Conservation (phyloP, 2,888 invertebrate genomes). For the Mayetiola destructor region DNA sequence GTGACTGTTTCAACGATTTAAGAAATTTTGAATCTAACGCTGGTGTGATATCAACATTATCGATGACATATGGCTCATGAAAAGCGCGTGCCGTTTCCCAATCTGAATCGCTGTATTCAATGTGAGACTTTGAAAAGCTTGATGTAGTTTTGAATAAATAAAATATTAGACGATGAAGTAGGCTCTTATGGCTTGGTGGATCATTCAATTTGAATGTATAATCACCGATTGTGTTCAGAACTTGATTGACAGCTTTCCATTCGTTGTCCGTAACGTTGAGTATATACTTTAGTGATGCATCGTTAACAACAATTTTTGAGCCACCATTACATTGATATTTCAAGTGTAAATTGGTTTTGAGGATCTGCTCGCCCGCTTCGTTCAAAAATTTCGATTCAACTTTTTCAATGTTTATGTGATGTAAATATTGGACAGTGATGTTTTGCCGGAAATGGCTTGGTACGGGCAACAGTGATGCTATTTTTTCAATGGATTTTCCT, state of each 20-base stretch:
- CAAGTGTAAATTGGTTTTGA: neutral
- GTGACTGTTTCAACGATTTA: too few species aligned
- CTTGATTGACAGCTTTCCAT: neutral
- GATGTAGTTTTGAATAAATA: neutral
- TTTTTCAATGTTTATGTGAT: neutral
- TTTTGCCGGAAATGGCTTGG: neutral
- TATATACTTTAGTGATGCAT: neutral
- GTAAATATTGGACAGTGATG: neutral
- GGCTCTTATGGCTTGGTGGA: neutral
- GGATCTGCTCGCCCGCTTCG: neutral
- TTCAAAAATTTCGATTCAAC: neutral
- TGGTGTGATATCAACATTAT: neutral
- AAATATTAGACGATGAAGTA: neutral
- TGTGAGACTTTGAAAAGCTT: neutral
- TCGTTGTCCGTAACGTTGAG: neutral
- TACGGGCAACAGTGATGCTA: too few species aligned
- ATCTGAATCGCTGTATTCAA: neutral
- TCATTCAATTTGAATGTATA: neutral
- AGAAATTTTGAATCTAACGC: neutral
- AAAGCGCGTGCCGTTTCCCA: neutral
- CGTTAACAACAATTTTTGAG: neutral
- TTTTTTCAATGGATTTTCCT: neutral
- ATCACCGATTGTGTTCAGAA: neutral
- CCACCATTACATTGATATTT: neutral
- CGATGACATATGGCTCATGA: neutral